Conservation (phyloP, 37 sponge, comb jelly and placozoan genomes). For the Aphrocallistes beatrix region DNA sequence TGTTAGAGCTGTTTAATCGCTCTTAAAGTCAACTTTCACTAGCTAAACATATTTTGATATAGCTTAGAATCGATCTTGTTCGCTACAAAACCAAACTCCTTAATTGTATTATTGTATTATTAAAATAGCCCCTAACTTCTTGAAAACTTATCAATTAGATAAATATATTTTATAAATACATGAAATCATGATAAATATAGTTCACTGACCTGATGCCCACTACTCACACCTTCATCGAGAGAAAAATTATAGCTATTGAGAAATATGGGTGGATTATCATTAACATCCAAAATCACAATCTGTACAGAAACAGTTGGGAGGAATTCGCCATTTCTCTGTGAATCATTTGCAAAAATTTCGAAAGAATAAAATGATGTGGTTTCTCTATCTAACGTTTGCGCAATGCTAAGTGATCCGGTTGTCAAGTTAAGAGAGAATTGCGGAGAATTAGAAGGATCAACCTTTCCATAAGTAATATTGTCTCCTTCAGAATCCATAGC, state of each 20-base stretch:
- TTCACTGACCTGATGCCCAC: not conserved
- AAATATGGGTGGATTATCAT: constrained; percentile 22
- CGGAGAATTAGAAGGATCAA: not conserved
- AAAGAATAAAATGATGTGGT: not conserved
- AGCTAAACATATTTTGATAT: no score
- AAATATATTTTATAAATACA: no score
- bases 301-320: not conserved
- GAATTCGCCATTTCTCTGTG: not conserved
- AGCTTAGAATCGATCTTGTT: no score
- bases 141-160: no score
- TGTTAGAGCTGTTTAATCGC: no score
- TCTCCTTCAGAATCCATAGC: not conserved
- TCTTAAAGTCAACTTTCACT: no score
- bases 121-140: no score
- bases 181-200: no score
- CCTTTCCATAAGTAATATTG: not conserved
- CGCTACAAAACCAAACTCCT: no score
- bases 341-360: not conserved
- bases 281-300: constrained; percentile 21
- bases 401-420: not conserved
- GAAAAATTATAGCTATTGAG: not conserved
- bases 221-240: not conserved
- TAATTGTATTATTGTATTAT: no score
- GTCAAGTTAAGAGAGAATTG: not conserved
- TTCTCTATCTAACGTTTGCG: not conserved